Conservation (phyloP, 1,140 invertebrate genomes). For the Papilio polytes region DNA sequence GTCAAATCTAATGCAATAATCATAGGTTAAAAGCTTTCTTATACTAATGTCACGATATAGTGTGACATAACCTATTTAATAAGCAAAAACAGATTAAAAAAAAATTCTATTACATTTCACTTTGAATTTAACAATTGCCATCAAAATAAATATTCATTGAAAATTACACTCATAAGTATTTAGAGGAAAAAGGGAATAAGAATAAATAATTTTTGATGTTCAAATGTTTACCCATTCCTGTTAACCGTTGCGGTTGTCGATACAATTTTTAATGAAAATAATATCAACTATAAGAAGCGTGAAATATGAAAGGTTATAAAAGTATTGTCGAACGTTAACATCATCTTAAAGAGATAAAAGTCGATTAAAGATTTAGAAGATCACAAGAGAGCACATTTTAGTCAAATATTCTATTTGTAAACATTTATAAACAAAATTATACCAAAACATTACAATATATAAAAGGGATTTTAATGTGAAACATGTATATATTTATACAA, state of each 20-base stretch:
- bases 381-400: constrained; percentile 60
- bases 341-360: constrained; percentile 56
- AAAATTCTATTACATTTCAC: neutral
- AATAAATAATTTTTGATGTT: neutral
- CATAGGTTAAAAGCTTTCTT: constrained; percentile 24
- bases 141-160: neutral
- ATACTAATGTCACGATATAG: constrained; percentile 14
- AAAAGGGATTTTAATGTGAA: constrained; percentile 17
- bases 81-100: constrained; percentile 27
- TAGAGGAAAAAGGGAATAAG: neutral
- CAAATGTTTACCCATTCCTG: too few species aligned
- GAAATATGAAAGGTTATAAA: constrained; percentile 59
- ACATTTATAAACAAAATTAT: constrained; percentile 46
- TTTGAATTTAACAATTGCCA: neutral
- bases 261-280: too few species aligned
- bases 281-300: constrained; percentile 25
- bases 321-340: constrained; percentile 70
- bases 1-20: neutral
- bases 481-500: constrained; percentile 13
- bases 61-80: neutral
- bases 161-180: neutral
- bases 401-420: constrained; percentile 53
- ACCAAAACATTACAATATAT: constrained; percentile 54
- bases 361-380: constrained; percentile 62
- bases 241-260: too few species aligned